A percentile compares a stretch with the other conserved stretches of the same genome.
phyloP scores from a whole-genome alignment of 2,888 invertebrate genomes.

The Apoderus coryli region DNA sequence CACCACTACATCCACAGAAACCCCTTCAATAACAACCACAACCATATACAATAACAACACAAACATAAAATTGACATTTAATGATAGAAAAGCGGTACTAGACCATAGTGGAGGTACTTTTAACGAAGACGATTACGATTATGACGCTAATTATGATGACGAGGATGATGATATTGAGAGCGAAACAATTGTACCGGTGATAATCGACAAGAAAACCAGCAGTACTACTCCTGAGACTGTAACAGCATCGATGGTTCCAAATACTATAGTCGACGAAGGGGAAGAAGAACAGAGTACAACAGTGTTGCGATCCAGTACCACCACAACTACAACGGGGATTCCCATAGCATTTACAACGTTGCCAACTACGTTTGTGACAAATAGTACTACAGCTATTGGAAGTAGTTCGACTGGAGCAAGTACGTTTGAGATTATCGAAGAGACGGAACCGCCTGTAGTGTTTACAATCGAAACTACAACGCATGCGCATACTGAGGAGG shows the following conservation, averaged over 20 bases:
- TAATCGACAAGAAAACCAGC: conserved; percentile 17
- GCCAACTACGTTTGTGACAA: conserved; percentile 13
- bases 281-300: conserved; percentile 9
- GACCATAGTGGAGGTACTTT: conserved; percentile 16
- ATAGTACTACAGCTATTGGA: conserved; percentile 13
- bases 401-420: too few species aligned
- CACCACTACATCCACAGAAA: too few species aligned
- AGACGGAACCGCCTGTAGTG: conserved; percentile 19
- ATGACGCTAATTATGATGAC: conserved; percentile 34
- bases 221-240: conserved; percentile 12
- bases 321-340: conserved; percentile 23
- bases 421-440: conserved; percentile 19
- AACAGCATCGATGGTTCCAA: conserved; percentile 13
- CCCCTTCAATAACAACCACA: too few species aligned
- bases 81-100: conserved; percentile 11
- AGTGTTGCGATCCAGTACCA: conserved; percentile 10
- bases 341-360: conserved; percentile 10
- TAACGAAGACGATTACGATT: conserved; percentile 31
- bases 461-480: conserved; percentile 17
- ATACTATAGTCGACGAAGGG: conserved; percentile 16
- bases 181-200: conserved; percentile 26
- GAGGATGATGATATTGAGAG: conserved; percentile 29
- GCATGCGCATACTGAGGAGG: conserved; percentile 12
- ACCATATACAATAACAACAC: too few species aligned
- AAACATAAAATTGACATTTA: conserved; percentile 9